Evolutionary conservation across 2,797 vertebrate species (phyloP), one percentile per base, ranked within the genome.

Genomic region (Lutra lutra): DNA sequence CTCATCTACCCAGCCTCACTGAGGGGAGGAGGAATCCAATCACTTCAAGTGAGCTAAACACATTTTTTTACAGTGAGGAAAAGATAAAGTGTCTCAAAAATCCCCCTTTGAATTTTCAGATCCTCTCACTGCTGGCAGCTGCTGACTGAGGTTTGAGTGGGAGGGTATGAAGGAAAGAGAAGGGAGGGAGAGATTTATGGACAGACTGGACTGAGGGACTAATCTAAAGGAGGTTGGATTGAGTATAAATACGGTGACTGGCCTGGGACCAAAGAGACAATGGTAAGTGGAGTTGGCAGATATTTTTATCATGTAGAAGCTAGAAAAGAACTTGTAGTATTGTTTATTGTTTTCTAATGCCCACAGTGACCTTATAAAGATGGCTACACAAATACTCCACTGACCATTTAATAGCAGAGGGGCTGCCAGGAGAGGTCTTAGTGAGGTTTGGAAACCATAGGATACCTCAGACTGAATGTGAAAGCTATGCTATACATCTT

Each of bases 71-170:
- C 58, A 79, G 25, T 38, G 62, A 96, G 56, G 43, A 56, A 93
- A 96, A 68, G 15, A n/a, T n/a, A 43, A 95, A 90, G 14, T 82
- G 14, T 93, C 89, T 89, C 40, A 48, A 88, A 91, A 89, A 93
- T 94, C 83, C 11, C 27, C 83, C 43, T 73, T 94, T 93, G 86
- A 5, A 6, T 87, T 94, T 70, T 86, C 79, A 51, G 62, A 93
- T 62, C 25, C 32, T 62, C 48, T 86, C 84, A 51, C 38, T 73
- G 38, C 77, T 73, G 78, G 60, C 51, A 91, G 60, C 40, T 72
- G 40, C 27, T 91, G 29, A 38, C 17, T n/a, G 62, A 75, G 58
- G 60, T 87, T 96, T 77, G 89, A 82, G 58, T 56, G 7, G 46
- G 43, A 82, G 25, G 20, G 15, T 83, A 72, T 43, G 54, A 56